These are phyloP conservation scores for Suncus etruscus DNA, from an alignment of 2,113 vertebrate species.

Conservation along the genomic window DNA sequence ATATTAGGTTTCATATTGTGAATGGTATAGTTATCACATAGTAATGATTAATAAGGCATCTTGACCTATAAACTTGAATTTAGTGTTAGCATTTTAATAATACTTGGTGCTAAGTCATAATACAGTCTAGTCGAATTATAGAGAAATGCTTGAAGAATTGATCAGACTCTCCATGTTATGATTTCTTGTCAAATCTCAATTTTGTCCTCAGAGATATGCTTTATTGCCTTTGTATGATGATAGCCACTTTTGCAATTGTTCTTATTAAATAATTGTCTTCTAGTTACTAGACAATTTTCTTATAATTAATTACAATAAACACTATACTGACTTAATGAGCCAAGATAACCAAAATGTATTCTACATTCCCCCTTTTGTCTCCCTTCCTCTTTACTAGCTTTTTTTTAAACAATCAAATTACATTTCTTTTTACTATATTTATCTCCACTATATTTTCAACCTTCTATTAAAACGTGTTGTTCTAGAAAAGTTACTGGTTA, in stretches of 20 bases:
- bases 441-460: not conserved
- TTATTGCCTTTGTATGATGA: not conserved
- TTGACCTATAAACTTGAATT: not conserved
- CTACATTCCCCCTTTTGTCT: not conserved
- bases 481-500: too few species aligned
- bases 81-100: not conserved
- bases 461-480: not conserved
- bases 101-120: not conserved
- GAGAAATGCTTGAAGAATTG: not conserved
- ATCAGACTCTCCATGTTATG: not conserved
- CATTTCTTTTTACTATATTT: not conserved
- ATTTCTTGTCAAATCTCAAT: not conserved
- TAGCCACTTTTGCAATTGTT: not conserved
- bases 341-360: constrained; percentile 16
- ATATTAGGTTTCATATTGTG: too few species aligned
- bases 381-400: constrained; percentile 14
- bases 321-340: not conserved
- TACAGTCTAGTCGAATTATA: not conserved
- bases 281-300: not conserved
- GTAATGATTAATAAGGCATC: not conserved
- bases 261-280: not conserved
- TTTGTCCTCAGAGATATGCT: not conserved
- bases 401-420: not conserved
- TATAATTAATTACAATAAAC: not conserved
- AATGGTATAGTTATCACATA: not conserved